Conservation (phyloP, 2,797 vertebrate species). For the Pampus argenteus region DNA sequence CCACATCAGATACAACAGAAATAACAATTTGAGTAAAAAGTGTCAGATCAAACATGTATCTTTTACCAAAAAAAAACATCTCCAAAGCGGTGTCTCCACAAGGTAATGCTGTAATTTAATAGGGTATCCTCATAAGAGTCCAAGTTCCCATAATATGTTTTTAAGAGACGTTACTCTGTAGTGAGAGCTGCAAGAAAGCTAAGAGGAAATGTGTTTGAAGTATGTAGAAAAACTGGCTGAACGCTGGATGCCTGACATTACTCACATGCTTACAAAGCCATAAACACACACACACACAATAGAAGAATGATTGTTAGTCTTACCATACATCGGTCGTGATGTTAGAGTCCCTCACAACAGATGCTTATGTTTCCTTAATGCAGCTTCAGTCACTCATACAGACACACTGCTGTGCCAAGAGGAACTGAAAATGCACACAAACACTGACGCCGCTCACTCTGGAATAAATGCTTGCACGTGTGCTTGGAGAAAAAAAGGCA, state of each 20-base stretch:
- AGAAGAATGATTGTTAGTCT: conserved; percentile 60
- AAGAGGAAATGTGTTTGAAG: conserved; percentile 46
- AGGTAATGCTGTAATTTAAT: conserved; percentile 21
- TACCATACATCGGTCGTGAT: conserved; percentile 87
- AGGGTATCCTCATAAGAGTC: conserved; percentile 42
- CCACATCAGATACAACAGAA: conserved; percentile 9
- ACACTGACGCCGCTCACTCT: conserved; percentile 44
- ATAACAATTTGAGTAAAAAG: conserved; percentile 15
- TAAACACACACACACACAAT: conserved; percentile 8
- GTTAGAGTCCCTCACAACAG: conserved; percentile 64
- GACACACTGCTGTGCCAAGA: conserved; percentile 63
- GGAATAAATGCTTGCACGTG: conserved; percentile 77
- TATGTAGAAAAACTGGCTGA: conserved; percentile 76
- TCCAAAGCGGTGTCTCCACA: conserved; percentile 20
- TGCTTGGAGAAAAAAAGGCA: conserved; percentile 69
- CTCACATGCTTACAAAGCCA: conserved; percentile 40
- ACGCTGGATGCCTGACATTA: conserved; percentile 40
- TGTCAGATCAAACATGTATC: not conserved
- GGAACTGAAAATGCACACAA: conserved; percentile 58
- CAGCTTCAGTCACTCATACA: conserved; percentile 69
- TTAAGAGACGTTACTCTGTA: conserved; percentile 20
- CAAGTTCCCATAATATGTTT: conserved; percentile 37
- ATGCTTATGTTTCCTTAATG: conserved; percentile 68
- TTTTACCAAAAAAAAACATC: conserved; percentile 76
- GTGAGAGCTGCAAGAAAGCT: conserved; percentile 32